Evolutionary conservation across 2,797 vertebrate genomes (phyloP).

Genomic region (Channallabes apus): DNA sequence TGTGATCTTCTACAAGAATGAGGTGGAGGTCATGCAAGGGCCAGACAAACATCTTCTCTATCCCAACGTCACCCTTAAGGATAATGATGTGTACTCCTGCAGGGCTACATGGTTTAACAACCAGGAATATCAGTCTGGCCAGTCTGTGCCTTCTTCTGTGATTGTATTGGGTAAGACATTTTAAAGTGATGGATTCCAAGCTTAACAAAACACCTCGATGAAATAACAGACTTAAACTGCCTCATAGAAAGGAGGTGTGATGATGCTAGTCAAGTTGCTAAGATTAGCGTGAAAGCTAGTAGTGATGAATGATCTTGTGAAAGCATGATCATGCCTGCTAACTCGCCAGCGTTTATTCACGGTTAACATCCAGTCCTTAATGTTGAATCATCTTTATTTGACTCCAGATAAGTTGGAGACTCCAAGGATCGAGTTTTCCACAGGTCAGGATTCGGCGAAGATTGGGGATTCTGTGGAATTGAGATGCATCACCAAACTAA

Average conservation of each 20-base stretch:
- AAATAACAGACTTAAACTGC: not conserved
- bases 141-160: conserved; percentile 48
- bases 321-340: not conserved
- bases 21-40: conserved; percentile 56
- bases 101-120: conserved; percentile 62
- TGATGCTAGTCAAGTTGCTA: not conserved
- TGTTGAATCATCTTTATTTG: not conserved
- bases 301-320: not conserved
- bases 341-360: not conserved
- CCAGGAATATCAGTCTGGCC: conserved; percentile 32
- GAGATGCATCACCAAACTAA: conserved; percentile 62
- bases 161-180: conserved; percentile 45
- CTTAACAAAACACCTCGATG: not conserved
- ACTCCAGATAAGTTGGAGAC: conserved; percentile 64
- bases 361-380: not conserved
- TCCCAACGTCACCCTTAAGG: conserved; percentile 45
- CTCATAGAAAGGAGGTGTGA: not conserved
- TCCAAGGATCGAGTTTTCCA: conserved; percentile 55
- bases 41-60: conserved; percentile 38
- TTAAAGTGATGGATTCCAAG: not conserved
- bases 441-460: fast-evolving
- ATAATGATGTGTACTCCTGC: conserved; percentile 69
- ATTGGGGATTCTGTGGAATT: conserved; percentile 51
- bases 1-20: conserved; percentile 67
- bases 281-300: not conserved